Evolutionary conservation across 2,888 invertebrate species (phyloP).

Genomic region (Tubulanus polymorphus): DNA sequence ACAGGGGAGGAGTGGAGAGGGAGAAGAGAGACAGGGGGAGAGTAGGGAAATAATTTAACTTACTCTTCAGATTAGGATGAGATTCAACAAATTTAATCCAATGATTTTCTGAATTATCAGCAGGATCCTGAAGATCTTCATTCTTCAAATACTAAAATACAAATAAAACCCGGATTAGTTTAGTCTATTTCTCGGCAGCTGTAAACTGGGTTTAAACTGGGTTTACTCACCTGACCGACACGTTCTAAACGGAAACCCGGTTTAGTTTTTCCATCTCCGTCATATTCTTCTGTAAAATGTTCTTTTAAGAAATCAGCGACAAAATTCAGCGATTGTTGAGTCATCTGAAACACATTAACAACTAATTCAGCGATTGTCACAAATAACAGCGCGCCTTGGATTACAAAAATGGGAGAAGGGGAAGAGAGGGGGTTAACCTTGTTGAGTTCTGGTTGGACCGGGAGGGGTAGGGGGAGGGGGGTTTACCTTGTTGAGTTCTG

Average conservation of each 20-base stretch:
- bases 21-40: too few relatives aligned
- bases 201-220: too few relatives aligned
- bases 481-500: conserved; percentile 66
- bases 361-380: too few relatives aligned
- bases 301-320: conserved; percentile 81
- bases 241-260: conserved; percentile 76
- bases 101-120: conserved; percentile 68
- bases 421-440: too few relatives aligned
- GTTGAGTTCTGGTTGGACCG: too few relatives aligned
- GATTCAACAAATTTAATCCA: conserved; percentile 68
- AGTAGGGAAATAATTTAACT: too few relatives aligned
- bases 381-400: too few relatives aligned
- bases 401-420: too few relatives aligned
- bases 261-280: conserved; percentile 31
- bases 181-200: not conserved
- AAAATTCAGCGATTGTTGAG: conserved; percentile 84
- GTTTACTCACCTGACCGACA: conserved; percentile 61
- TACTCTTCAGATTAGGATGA: conserved; percentile 63
- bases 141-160: conserved; percentile 74
- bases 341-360: conserved; percentile 59
- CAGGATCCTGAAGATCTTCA: conserved; percentile 65
- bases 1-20: too few relatives aligned
- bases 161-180: conserved; percentile 3
- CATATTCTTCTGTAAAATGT: conserved; percentile 64
- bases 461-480: too few relatives aligned